Conservation (phyloP, 2,797 vertebrate genomes). For the Schizothorax lantsangensis region DNA sequence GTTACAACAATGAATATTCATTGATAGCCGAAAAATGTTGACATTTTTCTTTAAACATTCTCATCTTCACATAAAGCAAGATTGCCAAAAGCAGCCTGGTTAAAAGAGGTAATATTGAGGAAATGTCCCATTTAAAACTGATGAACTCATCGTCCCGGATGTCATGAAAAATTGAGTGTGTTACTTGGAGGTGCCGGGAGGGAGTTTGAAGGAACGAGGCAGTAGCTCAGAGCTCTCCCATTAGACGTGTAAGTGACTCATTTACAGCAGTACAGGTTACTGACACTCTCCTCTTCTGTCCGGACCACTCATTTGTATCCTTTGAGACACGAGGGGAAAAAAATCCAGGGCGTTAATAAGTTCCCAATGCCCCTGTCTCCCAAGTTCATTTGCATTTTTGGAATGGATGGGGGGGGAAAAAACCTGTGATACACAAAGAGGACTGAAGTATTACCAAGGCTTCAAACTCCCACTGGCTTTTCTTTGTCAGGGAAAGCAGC, state of each 20-base stretch:
- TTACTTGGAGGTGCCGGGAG: slow-evolving; percentile 51
- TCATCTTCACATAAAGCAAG: slow-evolving; percentile 47
- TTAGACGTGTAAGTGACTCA: slow-evolving; percentile 64
- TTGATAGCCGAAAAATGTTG: slow-evolving; percentile 6
- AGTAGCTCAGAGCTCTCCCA: slow-evolving; percentile 60
- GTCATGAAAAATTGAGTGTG: slow-evolving; percentile 62
- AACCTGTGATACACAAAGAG: slow-evolving; percentile 33
- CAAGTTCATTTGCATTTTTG: slow-evolving; percentile 61
- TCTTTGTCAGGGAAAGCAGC: slow-evolving; percentile 58
- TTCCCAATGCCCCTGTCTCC: slow-evolving; percentile 44
- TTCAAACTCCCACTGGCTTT: slow-evolving; percentile 52
- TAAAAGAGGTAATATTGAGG: slow-evolving; percentile 56
- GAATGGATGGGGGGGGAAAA: background rate
- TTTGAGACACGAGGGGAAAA: slow-evolving; percentile 25
- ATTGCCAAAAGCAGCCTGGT: slow-evolving; percentile 44
- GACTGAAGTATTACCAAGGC: slow-evolving; percentile 57
- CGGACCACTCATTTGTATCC: slow-evolving; percentile 54
- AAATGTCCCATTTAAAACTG: slow-evolving; percentile 62
- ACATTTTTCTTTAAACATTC: slow-evolving; percentile 20
- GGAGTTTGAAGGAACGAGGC: slow-evolving; percentile 47
- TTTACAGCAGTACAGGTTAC: slow-evolving; percentile 63
- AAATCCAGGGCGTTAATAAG: slow-evolving; percentile 52
- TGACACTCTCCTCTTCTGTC: slow-evolving; percentile 57
- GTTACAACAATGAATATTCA: slow-evolving; percentile 4
- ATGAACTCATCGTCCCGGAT: slow-evolving; percentile 58